Evolutionary conservation across 1,140 invertebrate genomes (phyloP), one percentile per base, ranked within the genome.

Genomic region (Trialeurodes vaporariorum): DNA sequence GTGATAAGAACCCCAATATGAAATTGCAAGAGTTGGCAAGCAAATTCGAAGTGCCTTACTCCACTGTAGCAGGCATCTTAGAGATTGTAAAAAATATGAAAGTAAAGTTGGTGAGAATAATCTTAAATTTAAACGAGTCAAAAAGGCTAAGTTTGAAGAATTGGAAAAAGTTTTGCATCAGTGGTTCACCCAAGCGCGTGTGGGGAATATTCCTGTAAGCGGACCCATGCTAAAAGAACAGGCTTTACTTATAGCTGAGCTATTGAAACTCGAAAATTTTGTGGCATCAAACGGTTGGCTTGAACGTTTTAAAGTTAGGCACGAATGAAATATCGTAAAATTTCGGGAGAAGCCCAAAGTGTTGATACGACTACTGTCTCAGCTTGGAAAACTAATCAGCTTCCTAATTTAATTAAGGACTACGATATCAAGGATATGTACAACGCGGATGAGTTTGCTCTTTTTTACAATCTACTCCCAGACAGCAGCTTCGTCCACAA

Each of bases 391-490:
- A 66, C 13, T 61, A 26, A 60, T 2, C 24, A 34, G 61, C 40
- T 63, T 12, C 62, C 64, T 13, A 26, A 63, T 21, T 24, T 75
- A 24, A 60, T 72, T 17, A 25, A 69, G 27, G 60, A 72, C 1
- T 77, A 78, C 68, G 25, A 70, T 1, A 67, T 74, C 64, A 69
- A 73, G 63, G 73, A 80, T 68, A 76, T 82, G 71, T 81, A 78
- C 67, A 82, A 81, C 72, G 74, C 75, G 60, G 79, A 81, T 74
- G 77, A 81, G 74, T 77, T 75, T 72, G 77, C 76, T 17, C 72
- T 82, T 1, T 81, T 81, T 77, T 81, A 74, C 70, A 77, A 77
- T 69, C 75, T 74, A 66, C 67, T 79, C 64, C 78, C 79, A 49
- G 75, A 79, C 59, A 75, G 76, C 74, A 78, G 77, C 24, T 59